Evolutionary conservation across 2,113 vertebrate genomes (phyloP).

Genomic region (Clupea harengus): DNA sequence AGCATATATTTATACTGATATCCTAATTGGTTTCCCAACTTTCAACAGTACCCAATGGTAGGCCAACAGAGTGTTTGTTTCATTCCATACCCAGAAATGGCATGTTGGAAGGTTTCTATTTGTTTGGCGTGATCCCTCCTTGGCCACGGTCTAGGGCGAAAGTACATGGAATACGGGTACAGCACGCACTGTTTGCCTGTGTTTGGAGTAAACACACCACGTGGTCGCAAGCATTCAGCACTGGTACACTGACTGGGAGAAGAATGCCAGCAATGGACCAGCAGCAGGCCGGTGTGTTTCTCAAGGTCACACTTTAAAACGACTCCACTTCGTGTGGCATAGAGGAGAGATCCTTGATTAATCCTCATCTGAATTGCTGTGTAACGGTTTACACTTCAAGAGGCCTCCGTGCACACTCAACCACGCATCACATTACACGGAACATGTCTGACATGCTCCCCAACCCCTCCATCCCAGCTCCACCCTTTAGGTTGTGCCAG

Average conservation of each 20-base stretch:
- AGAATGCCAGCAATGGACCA: neutral
- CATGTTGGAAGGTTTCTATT: neutral
- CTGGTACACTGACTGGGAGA: neutral
- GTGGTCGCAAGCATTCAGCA: neutral
- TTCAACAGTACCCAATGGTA: neutral
- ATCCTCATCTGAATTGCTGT: neutral
- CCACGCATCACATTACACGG: slow-evolving; percentile 26
- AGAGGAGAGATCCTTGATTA: neutral
- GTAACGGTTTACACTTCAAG: neutral
- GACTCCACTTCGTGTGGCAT: no score
- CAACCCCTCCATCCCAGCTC: no score
- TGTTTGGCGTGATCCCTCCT: neutral
- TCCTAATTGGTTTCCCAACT: neutral
- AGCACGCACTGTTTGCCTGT: neutral
- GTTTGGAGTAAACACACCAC: neutral
- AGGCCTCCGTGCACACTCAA: slow-evolving; percentile 24
- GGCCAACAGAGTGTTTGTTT: neutral
- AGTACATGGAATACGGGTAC: neutral
- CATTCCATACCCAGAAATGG: neutral
- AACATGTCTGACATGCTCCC: slow-evolving; percentile 42
- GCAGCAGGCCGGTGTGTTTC: neutral
- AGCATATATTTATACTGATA: no score
- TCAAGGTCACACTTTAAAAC: neutral
- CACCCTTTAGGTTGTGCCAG: no score
- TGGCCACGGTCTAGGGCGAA: neutral